These are phyloP conservation scores for Liodrosophila aerea DNA, from an alignment of 2,888 invertebrate genomes.

Conservation along the genomic window DNA sequence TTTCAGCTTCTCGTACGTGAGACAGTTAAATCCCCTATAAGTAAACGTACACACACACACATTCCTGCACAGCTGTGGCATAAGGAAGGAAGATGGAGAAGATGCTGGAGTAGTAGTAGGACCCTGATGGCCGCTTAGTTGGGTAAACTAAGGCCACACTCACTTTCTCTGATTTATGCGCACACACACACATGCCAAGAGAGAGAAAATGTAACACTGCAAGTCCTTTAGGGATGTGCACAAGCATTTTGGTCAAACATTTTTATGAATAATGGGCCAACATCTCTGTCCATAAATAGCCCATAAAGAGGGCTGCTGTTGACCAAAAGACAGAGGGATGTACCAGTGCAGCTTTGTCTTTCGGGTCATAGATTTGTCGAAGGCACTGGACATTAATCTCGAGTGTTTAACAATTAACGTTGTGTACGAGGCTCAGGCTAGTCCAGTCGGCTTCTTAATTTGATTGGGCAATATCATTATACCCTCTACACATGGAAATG, in stretches of 20 bases:
- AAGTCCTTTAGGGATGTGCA: conserved; percentile 42
- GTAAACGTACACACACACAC: conserved; percentile 26
- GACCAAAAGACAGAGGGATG: conserved; percentile 10
- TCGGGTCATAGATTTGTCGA: conserved; percentile 21
- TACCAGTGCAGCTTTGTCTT: conserved; percentile 4
- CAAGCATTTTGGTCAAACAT: conserved; percentile 47
- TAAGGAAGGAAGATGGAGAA: conserved; percentile 2
- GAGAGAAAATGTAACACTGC: conserved; percentile 24
- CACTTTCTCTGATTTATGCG: conserved; percentile 55
- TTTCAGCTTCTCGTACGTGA: conserved; percentile 42
- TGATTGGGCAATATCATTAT: conserved; percentile 31
- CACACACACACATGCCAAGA: conserved; percentile 1
- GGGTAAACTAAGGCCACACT: conserved; percentile 37
- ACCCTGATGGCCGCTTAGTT: conserved; percentile 46
- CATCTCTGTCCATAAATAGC: conserved; percentile 64
- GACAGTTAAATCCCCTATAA: conserved; percentile 26
- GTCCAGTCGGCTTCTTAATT: conserved; percentile 17
- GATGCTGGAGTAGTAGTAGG: no score
- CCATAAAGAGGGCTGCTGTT: conserved; percentile 53
- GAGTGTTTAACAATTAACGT: conserved; percentile 67
- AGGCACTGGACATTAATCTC: conserved; percentile 59
- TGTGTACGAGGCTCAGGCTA: conserved; percentile 26
- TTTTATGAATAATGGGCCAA: conserved; percentile 67
- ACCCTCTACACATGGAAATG: neutral
- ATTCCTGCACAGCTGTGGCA: conserved; percentile 3